Evolutionary conservation across 1,140 invertebrate species (phyloP).

Genomic region (Macrocentrus cingulum): DNA sequence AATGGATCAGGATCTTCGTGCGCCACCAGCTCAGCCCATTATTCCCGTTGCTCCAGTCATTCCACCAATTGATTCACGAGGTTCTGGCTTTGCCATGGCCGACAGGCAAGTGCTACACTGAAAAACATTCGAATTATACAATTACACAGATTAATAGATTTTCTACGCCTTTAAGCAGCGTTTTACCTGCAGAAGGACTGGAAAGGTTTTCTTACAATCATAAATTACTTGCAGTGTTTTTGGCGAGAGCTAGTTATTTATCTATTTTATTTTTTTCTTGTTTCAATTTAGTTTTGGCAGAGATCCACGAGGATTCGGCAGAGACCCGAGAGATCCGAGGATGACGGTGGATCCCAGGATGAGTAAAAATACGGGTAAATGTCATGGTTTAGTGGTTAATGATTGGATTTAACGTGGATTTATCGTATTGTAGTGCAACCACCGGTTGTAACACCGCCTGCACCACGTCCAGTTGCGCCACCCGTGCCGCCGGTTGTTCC

Average conservation of each 20-base stretch:
- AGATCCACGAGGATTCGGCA: conserved; percentile 60
- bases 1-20: conserved; percentile 67
- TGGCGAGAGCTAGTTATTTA: conserved; percentile 18
- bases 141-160: conserved; percentile 17
- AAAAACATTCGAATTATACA: neutral
- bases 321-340: conserved; percentile 67
- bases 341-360: conserved; percentile 68
- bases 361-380: conserved; percentile 56
- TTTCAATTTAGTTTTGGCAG: conserved; percentile 49
- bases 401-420: conserved; percentile 1
- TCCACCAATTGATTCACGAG: conserved; percentile 42
- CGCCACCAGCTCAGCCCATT: conserved; percentile 54
- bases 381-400: conserved; percentile 7
- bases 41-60: conserved; percentile 60
- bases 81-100: conserved; percentile 43
- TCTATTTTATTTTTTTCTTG: conserved; percentile 23
- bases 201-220: conserved; percentile 47
- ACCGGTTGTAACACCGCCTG: too few species aligned
- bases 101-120: conserved; percentile 52
- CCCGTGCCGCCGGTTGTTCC: conserved; percentile 39
- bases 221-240: neutral
- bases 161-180: conserved; percentile 43
- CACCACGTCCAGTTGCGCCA: too few species aligned
- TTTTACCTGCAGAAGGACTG: conserved; percentile 53
- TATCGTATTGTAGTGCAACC: neutral